Base-by-base conservation (phyloP, 1,140 invertebrate species). In the Cotesia typhae region DNA sequence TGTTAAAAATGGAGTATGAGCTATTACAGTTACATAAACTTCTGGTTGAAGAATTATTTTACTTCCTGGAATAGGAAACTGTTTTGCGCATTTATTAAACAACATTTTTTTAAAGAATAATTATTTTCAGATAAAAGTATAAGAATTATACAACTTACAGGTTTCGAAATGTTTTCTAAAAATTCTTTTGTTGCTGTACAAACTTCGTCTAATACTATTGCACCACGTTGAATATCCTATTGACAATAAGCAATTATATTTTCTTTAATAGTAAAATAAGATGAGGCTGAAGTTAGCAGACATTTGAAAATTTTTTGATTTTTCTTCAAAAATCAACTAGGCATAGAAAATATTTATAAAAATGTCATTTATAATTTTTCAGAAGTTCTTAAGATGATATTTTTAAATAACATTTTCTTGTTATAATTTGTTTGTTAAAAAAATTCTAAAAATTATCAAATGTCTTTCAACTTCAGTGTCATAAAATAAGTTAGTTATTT, bases 21-120 rank as follows among this genome's bases (percentile, higher is more conserved):
- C 92, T 84, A 95, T 92, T 75, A 95, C 90, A 77, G 93, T 94
- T 14, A 94, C 87, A 85, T 92, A 94, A 71, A 96, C 89, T 77
- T 92, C 89, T 64, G 94, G 94, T 74, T 89, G 85, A 84, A 94
- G 92, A 60, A 90, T 70, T 55, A 90, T 77, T 57, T 85, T 82
- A 80, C 90, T 92, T 20, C 93, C 93, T 80, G 93, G 92, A 75
- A 94, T 87, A 66, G 84, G 84, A 84, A 94, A 93, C 92, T 94
- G 82, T 61, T 87, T 51, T 59, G 7, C 47, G 14, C 4, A 51
- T 38, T 66, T 38, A 57, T 5, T 20, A 4, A 28, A 28, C 28
- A 28, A 28, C 28, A 28, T 28, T 1, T 28, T 28, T 28, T 28
- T 65, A 37, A 52, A 37, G 35, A 4, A 14, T 60, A 17, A 20